Percentiles rank a stretch among this genome's conserved stretches.
phyloP scores from a whole-genome alignment of 2,113 vertebrate species.

The Sula dactylatra region DNA sequence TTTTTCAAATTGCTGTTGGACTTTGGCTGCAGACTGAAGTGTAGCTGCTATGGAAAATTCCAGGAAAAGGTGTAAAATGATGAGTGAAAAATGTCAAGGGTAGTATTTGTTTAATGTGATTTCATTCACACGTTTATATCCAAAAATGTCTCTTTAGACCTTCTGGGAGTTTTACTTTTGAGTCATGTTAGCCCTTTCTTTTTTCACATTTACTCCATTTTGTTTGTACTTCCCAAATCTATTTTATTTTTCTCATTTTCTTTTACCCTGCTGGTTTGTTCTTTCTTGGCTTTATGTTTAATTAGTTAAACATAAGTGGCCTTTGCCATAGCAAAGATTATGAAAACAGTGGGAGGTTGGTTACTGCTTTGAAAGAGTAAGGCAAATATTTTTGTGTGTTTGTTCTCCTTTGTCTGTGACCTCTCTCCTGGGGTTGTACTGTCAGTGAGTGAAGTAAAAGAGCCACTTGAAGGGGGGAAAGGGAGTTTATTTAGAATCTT shows the following conservation, averaged over 20 bases:
- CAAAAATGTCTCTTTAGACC: conserved; percentile 4
- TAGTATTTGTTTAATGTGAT: conserved; percentile 18
- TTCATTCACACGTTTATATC: conserved; percentile 38
- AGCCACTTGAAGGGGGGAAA: background rate
- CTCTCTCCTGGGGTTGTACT: conserved; percentile 20
- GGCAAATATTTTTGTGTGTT: conserved; percentile 53
- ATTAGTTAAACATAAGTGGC: conserved; percentile 61
- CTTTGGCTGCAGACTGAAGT: background rate
- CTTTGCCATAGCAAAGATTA: conserved; percentile 58
- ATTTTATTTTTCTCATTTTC: conserved; percentile 54
- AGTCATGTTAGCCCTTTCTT: conserved; percentile 41
- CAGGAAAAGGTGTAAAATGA: conserved; percentile 30
- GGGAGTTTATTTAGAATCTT: background rate
- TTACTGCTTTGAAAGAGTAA: conserved; percentile 38
- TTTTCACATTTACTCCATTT: conserved; percentile 39
- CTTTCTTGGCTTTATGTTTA: conserved; percentile 60
- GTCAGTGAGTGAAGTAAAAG: conserved; percentile 15
- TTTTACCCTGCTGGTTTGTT: conserved; percentile 43
- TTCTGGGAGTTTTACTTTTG: conserved; percentile 32
- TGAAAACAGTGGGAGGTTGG: conserved; percentile 44
- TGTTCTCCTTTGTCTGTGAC: conserved; percentile 28
- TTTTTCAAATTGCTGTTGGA: background rate
- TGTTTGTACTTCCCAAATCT: conserved; percentile 38
- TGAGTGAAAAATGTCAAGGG: conserved; percentile 13
- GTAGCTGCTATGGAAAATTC: background rate